Base-by-base conservation (phyloP, 2,113 vertebrate species). In the Archilochus colubris region DNA sequence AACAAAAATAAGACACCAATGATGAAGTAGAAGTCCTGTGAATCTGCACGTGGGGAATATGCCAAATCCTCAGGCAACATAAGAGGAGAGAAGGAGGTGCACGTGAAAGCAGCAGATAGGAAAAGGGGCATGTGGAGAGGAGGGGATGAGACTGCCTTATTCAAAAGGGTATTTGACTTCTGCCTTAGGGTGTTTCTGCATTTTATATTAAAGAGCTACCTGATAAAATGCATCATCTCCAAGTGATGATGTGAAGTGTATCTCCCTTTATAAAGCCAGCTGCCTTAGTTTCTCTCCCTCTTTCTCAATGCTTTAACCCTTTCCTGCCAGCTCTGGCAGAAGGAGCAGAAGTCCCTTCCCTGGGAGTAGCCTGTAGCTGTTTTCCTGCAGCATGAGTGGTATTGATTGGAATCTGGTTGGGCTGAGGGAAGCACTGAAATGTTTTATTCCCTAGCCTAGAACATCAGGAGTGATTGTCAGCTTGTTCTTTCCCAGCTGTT, bases 81-180 rank as follows among this genome's bases (percentile, higher is more conserved):
- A 6, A 36, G n/a, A 36, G 12, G 16, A 46, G 43, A 43, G 66
- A 74, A 31, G 22, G 28, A 63, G 43, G 6, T 7, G 46, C 1
- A 3, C 0, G 0, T 16, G 24, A 6, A 25, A 58, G 28, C 10
- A 38, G 33, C 9, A 4, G 3, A 2, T 20, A 10, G 23, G 23
- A 14, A 46, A 2, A 6, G 3, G 61, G 36, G 9, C 27, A 9
- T 7, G 27, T 11, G 58, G 68, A 61, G 59, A 19, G 17, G 36
- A 1, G 12, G 46, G 48, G 54, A 4, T 38, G 63, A 7, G 44
- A 13, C 31, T 44, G 36, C 36, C 10, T 28, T 10, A 19, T 6
- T 25, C 10, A 6, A 36, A 57, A 69, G 15, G 6, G 12, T 12
- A 31, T 91, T 64, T 14, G 66, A 48, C 50, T 87, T 48, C 53